Base-by-base conservation (phyloP, 1,140 invertebrate genomes). In the Homalodisca vitripennis region DNA sequence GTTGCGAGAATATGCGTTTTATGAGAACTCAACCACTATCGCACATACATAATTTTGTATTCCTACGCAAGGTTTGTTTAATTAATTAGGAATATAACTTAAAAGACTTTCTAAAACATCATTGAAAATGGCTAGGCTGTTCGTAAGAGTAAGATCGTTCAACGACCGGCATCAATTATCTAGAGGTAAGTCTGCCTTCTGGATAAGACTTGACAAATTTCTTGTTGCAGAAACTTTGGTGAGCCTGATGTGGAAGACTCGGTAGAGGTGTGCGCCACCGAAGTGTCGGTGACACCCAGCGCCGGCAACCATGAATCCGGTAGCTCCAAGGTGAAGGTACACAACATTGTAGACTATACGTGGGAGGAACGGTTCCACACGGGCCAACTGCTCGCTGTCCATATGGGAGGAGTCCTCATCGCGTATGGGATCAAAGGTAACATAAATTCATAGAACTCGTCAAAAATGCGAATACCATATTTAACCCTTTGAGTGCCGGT, bases 351-450 rank as follows among this genome's bases (percentile, higher is more conserved):
- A 13, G 93, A 97, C 74, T 97, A 93, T 78, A 90, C 90, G 69
- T 98, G 95, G 95, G 94, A 97, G 76, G 85, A 89, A 29, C 87
- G 89, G 74, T 91, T 92, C 77, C 93, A 95, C 74, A 84, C 86
- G 10, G 94, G 95, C 1, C 92, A 94, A 75, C 79, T 98, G 26
- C 84, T 97, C n/a, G 92, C 94, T 41, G 88, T 94, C 57, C 94
- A 98, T 80, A 87, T 90, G 70, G 88, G 87, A 78, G 91, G 92
- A 72, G 90, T 91, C 75, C 93, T 92, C 79, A 82, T 96, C 73
- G 95, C 94, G 0, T 98, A 97, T 84, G 92, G 88, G 57, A 88
- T 97, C 65, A 95, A 92, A 88, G 89, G 92, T 94, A 72, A 32
- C 32, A n/a, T n/a, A n/a, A n/a, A n/a, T n/a, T n/a, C n/a, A n/a